Base-by-base conservation (phyloP, 2,888 invertebrate species). In the Falcaria lacertinaria region DNA sequence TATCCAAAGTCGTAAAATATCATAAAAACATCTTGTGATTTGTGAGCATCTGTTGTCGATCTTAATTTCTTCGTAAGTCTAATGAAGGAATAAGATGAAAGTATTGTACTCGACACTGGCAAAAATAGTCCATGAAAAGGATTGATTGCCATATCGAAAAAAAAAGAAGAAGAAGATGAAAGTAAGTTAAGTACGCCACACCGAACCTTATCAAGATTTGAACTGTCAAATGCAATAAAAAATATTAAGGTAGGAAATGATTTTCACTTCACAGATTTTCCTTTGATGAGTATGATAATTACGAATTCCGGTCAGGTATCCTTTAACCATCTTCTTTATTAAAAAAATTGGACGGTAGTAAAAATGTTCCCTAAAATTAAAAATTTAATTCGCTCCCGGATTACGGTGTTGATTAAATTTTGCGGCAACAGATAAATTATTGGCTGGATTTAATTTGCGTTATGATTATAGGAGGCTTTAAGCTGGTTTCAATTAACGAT, bases 261-360 rank as follows among this genome's bases (percentile, higher is more conserved):
- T 45, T 47, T 44, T 33, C 33, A 41, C 47, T n/a, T 43, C 43
- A 13, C 25, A 17, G 39, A 43, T 34, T 41, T 39, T 34, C 33
- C 44, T 47, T 45, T 45, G 45, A 43, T 36, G 43, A 40, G 34
- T 37, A 25, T 37, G 41, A 38, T 51, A 45, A 51, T 51, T 48
- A 48, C 38, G 48, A 44, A 48, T 51, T 51, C 44, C 33, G 42
- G 34, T 43, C 45, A 41, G 42, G 36, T 39, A 44, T 36, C 42
- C 40, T 44, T 44, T 47, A 19, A 34, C 33, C 32, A 25, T 42
- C 35, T 36, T 42, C 42, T 38, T 34, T 35, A 17, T 22, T 14
- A 22, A 14, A 36, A 41, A 38, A 39, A 14, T 32, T 28, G 34
- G 39, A 17, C 39, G 28, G 39, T 15, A 13, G n/a, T 19, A 22